A percentile compares a stretch with the other conserved stretches of the same genome.
Evolutionary conservation across 2,888 invertebrate species (phyloP).

Genomic region (Limnephilus rhombicus): DNA sequence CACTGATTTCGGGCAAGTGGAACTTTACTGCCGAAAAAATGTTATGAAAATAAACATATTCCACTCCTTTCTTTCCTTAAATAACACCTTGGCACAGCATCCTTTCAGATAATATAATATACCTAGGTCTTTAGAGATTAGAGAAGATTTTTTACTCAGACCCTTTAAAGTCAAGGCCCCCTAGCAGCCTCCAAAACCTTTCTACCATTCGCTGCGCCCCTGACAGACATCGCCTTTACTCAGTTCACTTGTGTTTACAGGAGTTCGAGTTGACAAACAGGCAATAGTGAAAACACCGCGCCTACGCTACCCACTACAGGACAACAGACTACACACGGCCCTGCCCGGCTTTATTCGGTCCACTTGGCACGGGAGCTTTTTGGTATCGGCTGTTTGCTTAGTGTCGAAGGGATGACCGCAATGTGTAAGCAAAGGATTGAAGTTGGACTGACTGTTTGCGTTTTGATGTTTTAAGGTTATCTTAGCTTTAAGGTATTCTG

Average conservation of each 20-base stretch:
- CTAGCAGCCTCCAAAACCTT: not conserved
- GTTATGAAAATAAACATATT: too few species aligned
- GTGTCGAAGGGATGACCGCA: not conserved
- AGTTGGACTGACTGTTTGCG: not conserved
- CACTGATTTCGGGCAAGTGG: too few species aligned
- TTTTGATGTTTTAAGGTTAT: not conserved
- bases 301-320: not conserved
- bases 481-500: not conserved
- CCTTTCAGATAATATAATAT: too few species aligned
- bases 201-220: not conserved
- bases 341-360: not conserved
- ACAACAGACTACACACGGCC: not conserved
- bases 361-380: not conserved
- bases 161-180: not conserved
- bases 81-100: too few species aligned
- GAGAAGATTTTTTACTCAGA: too few species aligned
- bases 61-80: too few species aligned
- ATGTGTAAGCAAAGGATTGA: not conserved
- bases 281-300: not conserved
- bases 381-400: not conserved
- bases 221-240: not conserved
- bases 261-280: not conserved
- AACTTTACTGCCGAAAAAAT: too few species aligned
- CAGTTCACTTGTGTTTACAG: not conserved
- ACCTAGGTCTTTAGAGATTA: too few species aligned